These are phyloP conservation scores for Darevskia nairensis DNA, from an alignment of 2,797 vertebrate genomes.

Conservation along the genomic window DNA sequence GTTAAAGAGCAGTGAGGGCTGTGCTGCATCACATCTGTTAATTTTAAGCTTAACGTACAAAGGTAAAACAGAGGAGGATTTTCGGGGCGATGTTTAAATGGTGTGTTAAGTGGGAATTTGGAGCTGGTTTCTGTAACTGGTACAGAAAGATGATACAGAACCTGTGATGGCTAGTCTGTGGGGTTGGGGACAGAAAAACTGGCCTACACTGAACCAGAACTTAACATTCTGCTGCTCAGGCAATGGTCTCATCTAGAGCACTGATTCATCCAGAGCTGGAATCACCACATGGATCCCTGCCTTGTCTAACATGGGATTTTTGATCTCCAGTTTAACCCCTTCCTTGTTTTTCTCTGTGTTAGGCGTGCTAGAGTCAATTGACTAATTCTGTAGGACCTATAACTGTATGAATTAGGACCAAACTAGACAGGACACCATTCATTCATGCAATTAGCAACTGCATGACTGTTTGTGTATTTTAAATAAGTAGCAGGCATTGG, in stretches of 20 bases:
- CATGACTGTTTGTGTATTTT: no score
- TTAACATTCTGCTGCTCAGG: background rate
- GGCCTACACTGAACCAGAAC: no score
- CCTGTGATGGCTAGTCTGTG: no score
- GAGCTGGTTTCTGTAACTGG: background rate
- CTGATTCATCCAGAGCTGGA: background rate
- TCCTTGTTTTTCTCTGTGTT: background rate
- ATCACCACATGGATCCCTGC: background rate
- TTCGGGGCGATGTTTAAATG: background rate
- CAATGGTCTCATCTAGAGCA: background rate
- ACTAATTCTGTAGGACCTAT: background rate
- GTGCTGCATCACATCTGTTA: background rate
- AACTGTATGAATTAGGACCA: background rate
- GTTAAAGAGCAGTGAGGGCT: constrained; percentile 37
- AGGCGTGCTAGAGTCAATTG: background rate
- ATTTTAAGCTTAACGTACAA: background rate
- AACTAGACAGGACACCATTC: background rate
- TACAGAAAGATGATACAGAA: no score
- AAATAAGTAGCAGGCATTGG: background rate
- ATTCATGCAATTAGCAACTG: background rate
- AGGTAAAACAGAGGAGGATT: background rate
- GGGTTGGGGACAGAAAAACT: no score
- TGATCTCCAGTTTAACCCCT: background rate
- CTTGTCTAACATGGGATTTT: background rate
- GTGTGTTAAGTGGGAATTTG: background rate